Conservation (phyloP, 64 coral and sea anemone species). For the Anthopleura sola region DNA sequence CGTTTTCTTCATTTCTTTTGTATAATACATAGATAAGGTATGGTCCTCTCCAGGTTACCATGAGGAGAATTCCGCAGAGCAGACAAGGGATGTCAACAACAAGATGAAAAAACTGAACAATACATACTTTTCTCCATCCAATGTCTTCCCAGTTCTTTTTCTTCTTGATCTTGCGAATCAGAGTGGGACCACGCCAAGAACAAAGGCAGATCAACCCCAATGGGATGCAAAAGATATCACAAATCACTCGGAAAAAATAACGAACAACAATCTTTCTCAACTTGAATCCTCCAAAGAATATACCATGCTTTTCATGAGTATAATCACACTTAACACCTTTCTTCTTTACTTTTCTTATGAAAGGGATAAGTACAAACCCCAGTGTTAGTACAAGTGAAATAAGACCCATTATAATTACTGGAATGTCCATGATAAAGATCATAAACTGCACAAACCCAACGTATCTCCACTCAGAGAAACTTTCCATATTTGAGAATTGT, state of each 20-base stretch:
- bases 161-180: conserved; percentile 59
- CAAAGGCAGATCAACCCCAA: conserved; percentile 65
- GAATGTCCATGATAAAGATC: conserved; percentile 88
- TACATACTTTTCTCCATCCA: conserved; percentile 69
- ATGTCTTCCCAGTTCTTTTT: conserved; percentile 50
- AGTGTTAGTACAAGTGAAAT: conserved; percentile 49
- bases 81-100: conserved; percentile 83
- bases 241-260: conserved; percentile 79
- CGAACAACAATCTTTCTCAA: conserved; percentile 47
- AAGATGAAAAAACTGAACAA: conserved; percentile 76
- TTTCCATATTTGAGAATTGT: conserved; percentile 66
- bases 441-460: conserved; percentile 75
- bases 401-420: conserved; percentile 76
- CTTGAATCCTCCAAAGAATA: conserved; percentile 57
- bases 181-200: conserved; percentile 80
- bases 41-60: conserved; percentile 78
- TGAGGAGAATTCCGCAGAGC: conserved; percentile 50
- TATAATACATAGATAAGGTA: conserved; percentile 52
- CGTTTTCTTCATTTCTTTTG: not conserved
- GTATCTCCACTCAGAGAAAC: conserved; percentile 60
- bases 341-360: conserved; percentile 45
- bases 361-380: conserved; percentile 79
- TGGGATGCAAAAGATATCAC: conserved; percentile 80
- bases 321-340: conserved; percentile 38
- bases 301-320: not conserved